Conservation (phyloP, 2,888 invertebrate species). For the Drosophila dives region DNA sequence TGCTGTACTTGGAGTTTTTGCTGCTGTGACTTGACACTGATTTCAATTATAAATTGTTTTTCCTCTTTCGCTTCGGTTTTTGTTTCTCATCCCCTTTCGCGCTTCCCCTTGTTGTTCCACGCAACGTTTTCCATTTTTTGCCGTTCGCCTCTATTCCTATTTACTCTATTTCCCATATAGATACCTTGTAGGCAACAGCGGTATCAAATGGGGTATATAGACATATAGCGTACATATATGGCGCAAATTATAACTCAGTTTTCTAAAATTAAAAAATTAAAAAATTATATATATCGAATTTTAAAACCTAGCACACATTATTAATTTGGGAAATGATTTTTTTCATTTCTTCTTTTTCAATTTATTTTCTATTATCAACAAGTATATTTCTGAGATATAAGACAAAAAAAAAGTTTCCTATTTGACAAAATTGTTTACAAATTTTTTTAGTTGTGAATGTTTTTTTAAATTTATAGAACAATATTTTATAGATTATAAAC, state of each 20-base stretch:
- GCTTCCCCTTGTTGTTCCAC: conserved; percentile 1
- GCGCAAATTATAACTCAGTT: not conserved
- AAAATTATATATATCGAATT: not conserved
- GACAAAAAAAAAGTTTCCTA: not conserved
- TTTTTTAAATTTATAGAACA: not conserved
- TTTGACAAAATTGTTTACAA: not conserved
- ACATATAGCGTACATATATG: too few relatives aligned
- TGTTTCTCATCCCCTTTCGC: conserved; percentile 21
- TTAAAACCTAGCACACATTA: not conserved
- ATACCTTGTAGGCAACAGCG: not conserved
- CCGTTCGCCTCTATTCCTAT: conserved; percentile 4
- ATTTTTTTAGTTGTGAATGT: not conserved
- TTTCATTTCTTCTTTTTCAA: not conserved
- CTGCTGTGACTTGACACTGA: conserved; percentile 64
- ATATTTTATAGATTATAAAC: not conserved
- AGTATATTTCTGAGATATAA: not conserved
- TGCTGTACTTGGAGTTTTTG: not conserved
- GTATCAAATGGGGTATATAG: conserved; percentile 3
- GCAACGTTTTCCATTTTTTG: conserved; percentile 12
- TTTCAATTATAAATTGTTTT: conserved; percentile 76
- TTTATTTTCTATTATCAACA: not conserved
- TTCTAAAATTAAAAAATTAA: not conserved
- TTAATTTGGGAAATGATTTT: not conserved
- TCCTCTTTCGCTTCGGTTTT: conserved; percentile 18
- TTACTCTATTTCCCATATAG: not conserved